A percentile compares a stretch with the other conserved stretches of the same genome.
Evolutionary conservation across 2,113 vertebrate genomes (phyloP).

Genomic region (Halcyon malimbica): DNA sequence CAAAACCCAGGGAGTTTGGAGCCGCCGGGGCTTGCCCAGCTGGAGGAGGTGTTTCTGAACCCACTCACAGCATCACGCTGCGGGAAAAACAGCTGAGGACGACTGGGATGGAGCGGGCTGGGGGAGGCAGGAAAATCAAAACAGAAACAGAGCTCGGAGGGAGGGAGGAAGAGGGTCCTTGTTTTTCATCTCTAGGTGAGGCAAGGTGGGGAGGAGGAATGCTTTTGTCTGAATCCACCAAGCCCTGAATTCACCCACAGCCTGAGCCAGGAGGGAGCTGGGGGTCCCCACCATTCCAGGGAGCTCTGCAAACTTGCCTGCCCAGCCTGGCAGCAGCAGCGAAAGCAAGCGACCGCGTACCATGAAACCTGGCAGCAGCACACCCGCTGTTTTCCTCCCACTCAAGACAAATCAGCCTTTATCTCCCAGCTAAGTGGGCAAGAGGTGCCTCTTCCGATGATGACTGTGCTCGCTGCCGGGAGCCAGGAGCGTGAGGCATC

Average conservation of each 20-base stretch:
- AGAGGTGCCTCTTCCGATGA: background rate
- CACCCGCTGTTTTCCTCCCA: background rate
- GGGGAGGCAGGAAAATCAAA: slow-evolving; percentile 8
- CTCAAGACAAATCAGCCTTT: slow-evolving; percentile 22
- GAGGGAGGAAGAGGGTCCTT: background rate
- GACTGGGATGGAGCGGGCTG: background rate
- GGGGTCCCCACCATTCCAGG: fast-evolving
- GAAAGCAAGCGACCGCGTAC: background rate
- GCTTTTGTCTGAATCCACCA: background rate
- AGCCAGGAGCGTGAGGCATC: background rate
- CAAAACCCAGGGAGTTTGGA: background rate
- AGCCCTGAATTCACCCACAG: background rate
- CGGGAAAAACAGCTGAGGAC: background rate
- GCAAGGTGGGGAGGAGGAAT: background rate
- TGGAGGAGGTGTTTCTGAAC: slow-evolving; percentile 3
- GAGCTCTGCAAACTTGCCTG: background rate
- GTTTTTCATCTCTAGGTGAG: background rate
- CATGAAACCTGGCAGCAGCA: background rate
- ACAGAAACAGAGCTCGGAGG: background rate
- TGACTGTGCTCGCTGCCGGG: background rate
- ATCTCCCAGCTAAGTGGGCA: slow-evolving; percentile 28
- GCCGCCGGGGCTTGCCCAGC: slow-evolving; percentile 1
- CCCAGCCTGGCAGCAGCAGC: background rate
- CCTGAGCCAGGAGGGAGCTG: background rate
- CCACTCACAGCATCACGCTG: background rate